A percentile compares a stretch with the other conserved stretches of the same genome.
Conservation (phyloP, 2,113 vertebrate species). For the Saimiri boliviensis region DNA sequence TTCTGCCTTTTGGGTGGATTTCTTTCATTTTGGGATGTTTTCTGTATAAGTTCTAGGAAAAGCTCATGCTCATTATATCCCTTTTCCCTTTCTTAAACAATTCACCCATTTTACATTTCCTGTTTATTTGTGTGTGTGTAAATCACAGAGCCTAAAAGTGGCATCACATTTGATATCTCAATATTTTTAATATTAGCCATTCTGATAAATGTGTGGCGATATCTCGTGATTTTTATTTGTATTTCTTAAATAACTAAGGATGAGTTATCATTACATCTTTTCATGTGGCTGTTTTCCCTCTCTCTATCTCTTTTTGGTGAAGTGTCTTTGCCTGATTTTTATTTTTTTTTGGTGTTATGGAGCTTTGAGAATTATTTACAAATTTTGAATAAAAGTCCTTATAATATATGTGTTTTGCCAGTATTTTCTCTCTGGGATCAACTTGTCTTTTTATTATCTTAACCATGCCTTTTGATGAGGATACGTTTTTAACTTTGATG, state of each 20-base stretch:
- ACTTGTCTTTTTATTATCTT: not conserved
- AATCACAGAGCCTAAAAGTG: not conserved
- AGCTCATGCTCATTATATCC: not conserved
- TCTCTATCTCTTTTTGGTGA: not conserved
- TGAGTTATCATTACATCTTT: not conserved
- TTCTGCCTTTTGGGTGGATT: not conserved
- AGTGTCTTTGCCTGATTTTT: not conserved
- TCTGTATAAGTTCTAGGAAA: not conserved
- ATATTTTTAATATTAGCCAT: not conserved
- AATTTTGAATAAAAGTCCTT: not conserved
- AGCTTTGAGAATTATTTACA: not conserved
- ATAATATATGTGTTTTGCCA: not conserved
- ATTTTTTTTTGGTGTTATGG: not conserved
- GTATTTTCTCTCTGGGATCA: not conserved
- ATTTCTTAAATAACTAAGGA: not conserved
- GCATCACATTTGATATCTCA: not conserved
- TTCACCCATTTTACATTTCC: not conserved
- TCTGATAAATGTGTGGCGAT: not conserved
- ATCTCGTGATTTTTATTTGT: not conserved
- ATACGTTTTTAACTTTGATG: not conserved
- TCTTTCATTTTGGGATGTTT: not conserved
- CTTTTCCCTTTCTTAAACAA: not conserved
- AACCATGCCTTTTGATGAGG: not conserved
- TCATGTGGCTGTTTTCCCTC: not conserved
- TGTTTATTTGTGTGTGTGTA: not conserved